phyloP scores from a whole-genome alignment of 2,113 vertebrate genomes.

The Procavia capensis region DNA sequence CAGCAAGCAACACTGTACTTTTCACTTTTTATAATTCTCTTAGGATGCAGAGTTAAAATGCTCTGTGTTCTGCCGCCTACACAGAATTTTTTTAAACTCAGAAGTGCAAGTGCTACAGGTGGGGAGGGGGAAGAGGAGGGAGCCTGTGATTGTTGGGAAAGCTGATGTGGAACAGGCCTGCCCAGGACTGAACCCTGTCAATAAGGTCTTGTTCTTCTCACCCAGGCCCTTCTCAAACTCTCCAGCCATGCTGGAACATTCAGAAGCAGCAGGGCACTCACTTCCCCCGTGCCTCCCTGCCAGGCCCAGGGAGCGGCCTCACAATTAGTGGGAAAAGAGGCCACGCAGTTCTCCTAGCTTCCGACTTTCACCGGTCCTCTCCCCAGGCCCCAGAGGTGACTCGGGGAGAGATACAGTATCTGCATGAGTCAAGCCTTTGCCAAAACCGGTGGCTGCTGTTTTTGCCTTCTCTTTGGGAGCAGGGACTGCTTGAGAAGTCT shows the following conservation, averaged over 20 bases:
- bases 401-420: conserved; percentile 76
- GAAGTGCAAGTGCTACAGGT: conserved; percentile 59
- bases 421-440: neutral
- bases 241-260: conserved; percentile 95
- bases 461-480: conserved; percentile 48
- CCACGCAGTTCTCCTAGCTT: conserved; percentile 76
- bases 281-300: conserved; percentile 90
- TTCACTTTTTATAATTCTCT: conserved; percentile 11
- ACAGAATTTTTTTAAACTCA: neutral
- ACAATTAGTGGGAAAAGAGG: conserved; percentile 87
- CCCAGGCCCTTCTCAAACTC: conserved; percentile 92
- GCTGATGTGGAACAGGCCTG: conserved; percentile 87
- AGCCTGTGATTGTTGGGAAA: conserved; percentile 79
- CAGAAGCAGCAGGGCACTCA: conserved; percentile 90
- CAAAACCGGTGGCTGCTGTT: neutral
- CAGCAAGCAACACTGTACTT: neutral
- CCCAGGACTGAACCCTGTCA: conserved; percentile 89
- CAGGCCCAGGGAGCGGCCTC: conserved; percentile 86
- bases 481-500: neutral
- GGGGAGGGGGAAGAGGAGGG: conserved; percentile 20
- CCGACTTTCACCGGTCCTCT: conserved; percentile 58
- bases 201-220: conserved; percentile 94
- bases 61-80: conserved; percentile 9
- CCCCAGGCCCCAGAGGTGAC: conserved; percentile 35
- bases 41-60: conserved; percentile 14